Evolutionary conservation across 2,113 vertebrate species (phyloP).

Genomic region (Pholis gunnellus): DNA sequence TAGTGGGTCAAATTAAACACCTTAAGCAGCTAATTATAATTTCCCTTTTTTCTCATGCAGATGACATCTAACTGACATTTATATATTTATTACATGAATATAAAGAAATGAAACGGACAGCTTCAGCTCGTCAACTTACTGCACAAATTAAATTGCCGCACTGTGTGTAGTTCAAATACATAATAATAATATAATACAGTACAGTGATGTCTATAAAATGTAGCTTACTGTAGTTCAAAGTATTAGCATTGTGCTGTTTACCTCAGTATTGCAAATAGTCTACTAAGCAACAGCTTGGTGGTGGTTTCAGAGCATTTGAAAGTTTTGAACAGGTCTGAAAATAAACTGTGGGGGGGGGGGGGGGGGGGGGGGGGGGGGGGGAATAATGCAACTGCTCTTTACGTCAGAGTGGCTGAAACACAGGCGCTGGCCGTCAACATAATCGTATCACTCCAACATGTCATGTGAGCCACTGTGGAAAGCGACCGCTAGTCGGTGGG

Average conservation of each 20-base stretch:
- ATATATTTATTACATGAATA: too few species aligned
- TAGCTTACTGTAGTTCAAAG: too few species aligned
- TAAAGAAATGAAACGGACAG: neutral
- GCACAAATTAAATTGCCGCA: neutral
- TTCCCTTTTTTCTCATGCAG: neutral
- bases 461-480: constrained; percentile 15
- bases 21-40: neutral
- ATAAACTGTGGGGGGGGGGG: too few species aligned
- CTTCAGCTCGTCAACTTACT: neutral
- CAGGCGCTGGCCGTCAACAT: neutral
- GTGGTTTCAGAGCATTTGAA: too few species aligned
- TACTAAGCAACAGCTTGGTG: too few species aligned
- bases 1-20: neutral
- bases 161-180: too few species aligned
- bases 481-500: neutral
- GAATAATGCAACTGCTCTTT: neutral
- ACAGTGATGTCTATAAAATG: too few species aligned
- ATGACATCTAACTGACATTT: neutral
- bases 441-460: neutral
- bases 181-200: too few species aligned
- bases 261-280: too few species aligned
- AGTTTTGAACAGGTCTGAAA: too few species aligned
- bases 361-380: too few species aligned
- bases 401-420: neutral
- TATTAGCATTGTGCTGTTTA: too few species aligned